These are phyloP conservation scores for Trichonephila clavipes DNA, from an alignment of 1,140 invertebrate species.

Conservation along the genomic window DNA sequence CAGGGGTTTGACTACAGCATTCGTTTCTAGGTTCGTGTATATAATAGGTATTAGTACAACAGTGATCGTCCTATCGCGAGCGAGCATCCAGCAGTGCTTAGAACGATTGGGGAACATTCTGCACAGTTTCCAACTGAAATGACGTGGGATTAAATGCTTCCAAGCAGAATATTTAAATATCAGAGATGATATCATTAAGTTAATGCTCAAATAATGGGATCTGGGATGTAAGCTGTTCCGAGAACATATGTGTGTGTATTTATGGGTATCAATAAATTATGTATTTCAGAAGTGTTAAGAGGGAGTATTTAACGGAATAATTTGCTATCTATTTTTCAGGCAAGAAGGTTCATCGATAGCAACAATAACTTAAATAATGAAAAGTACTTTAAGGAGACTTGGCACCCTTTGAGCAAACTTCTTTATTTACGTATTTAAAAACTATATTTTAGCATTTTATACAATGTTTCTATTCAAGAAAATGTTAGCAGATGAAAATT, in stretches of 20 bases:
- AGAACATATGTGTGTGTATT: neutral
- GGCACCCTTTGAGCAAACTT: too few relatives aligned
- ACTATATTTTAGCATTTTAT: too few relatives aligned
- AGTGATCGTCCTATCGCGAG: conserved; percentile 3
- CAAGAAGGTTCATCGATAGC: too few relatives aligned
- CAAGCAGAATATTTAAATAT: conserved; percentile 10
- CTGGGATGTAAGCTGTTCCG: too few relatives aligned
- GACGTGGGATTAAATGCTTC: neutral
- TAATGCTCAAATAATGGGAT: neutral
- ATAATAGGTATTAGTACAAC: conserved; percentile 59
- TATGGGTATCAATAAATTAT: neutral
- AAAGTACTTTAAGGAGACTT: too few relatives aligned
- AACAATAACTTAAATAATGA: too few relatives aligned
- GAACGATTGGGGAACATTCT: neutral
- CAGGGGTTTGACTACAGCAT: conserved; percentile 17
- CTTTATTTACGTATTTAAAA: too few relatives aligned
- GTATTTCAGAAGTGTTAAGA: neutral
- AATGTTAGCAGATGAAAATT: too few relatives aligned
- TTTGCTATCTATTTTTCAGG: too few relatives aligned
- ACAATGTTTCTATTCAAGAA: too few relatives aligned
- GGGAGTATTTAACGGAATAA: too few relatives aligned
- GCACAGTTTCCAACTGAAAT: neutral
- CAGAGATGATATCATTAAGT: conserved; percentile 4
- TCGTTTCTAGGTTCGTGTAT: conserved; percentile 49
- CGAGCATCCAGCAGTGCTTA: neutral